Percentiles rank a stretch among this genome's conserved stretches.
phyloP scores from a whole-genome alignment of 2,113 vertebrate species.

The Ctenodactylus gundi region DNA sequence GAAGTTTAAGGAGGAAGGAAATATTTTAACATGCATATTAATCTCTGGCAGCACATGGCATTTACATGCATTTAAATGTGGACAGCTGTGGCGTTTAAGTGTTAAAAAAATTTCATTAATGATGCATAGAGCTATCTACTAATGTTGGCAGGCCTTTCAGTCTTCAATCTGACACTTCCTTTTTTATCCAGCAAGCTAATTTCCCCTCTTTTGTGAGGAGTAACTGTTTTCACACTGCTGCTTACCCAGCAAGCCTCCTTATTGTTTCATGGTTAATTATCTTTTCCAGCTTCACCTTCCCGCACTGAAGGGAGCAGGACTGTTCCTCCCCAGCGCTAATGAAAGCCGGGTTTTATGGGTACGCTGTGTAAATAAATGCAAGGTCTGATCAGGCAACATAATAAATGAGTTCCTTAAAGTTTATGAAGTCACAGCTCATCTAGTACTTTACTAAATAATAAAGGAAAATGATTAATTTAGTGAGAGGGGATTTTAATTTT shows the following conservation, averaged over 20 bases:
- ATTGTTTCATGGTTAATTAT: conserved; percentile 90
- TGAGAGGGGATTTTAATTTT: conserved; percentile 19
- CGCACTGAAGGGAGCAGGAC: conserved; percentile 63
- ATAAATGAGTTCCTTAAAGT: conserved; percentile 85
- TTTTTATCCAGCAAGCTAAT: conserved; percentile 89
- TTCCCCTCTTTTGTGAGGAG: conserved; percentile 89
- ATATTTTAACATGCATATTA: conserved; percentile 82
- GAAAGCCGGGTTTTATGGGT: conserved; percentile 83
- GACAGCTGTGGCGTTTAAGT: conserved; percentile 85
- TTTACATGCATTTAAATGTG: conserved; percentile 84
- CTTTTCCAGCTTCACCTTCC: conserved; percentile 87
- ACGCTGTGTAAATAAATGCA: conserved; percentile 82
- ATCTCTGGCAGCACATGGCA: conserved; percentile 78
- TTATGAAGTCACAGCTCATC: conserved; percentile 81
- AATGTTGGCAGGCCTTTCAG: conserved; percentile 85
- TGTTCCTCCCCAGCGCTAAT: conserved; percentile 81
- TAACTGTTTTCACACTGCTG: conserved; percentile 89
- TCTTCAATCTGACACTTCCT: conserved; percentile 88
- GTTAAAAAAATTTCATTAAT: conserved; percentile 87
- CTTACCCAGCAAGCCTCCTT: conserved; percentile 87
- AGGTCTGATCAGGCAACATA: conserved; percentile 82
- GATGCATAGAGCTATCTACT: conserved; percentile 85
- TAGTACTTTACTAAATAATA: conserved; percentile 77
- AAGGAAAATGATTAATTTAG: conserved; percentile 63
- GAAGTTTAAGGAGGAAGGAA: conserved; percentile 80